phyloP scores from a whole-genome alignment of 2,888 invertebrate species.

The Tethea ocularis region DNA sequence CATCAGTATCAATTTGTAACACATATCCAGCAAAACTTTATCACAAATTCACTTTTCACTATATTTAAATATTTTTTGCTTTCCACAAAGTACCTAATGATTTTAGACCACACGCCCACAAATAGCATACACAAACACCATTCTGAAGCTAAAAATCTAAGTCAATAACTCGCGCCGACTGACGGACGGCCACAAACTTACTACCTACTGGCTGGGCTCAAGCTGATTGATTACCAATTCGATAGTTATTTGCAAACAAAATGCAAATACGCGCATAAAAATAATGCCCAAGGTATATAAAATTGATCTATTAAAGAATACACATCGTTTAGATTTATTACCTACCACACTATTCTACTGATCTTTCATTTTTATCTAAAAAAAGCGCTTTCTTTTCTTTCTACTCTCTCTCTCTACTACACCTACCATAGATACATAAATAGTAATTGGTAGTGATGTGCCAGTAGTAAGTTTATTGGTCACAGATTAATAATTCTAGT shows the following conservation, averaged over 20 bases:
- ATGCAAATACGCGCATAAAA: not conserved
- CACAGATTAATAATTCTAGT: too few relatives aligned
- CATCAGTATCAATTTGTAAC: constrained; percentile 74
- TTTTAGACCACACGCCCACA: constrained; percentile 60
- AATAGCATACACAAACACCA: constrained; percentile 68
- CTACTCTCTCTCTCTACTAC: too few relatives aligned
- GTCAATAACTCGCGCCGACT: constrained; percentile 69
- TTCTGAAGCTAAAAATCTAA: constrained; percentile 48
- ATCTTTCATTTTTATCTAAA: too few relatives aligned
- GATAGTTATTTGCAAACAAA: not conserved
- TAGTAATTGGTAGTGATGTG: too few relatives aligned
- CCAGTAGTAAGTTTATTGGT: too few relatives aligned
- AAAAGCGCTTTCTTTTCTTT: too few relatives aligned
- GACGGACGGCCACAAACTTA: not conserved
- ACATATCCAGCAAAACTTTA: constrained; percentile 56
- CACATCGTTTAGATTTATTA: too few relatives aligned
- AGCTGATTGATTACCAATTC: not conserved
- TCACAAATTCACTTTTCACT: constrained; percentile 56
- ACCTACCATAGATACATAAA: too few relatives aligned
- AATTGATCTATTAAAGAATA: too few relatives aligned
- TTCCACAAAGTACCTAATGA: constrained; percentile 31
- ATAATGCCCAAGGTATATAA: not conserved
- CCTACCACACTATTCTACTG: too few relatives aligned
- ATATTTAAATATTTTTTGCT: constrained; percentile 26
- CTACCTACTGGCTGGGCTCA: not conserved